Evolutionary conservation across 92 coral and sea anemone genomes (phyloP), one percentile per base, ranked within the genome.

Genomic region (Muricea muricata): DNA sequence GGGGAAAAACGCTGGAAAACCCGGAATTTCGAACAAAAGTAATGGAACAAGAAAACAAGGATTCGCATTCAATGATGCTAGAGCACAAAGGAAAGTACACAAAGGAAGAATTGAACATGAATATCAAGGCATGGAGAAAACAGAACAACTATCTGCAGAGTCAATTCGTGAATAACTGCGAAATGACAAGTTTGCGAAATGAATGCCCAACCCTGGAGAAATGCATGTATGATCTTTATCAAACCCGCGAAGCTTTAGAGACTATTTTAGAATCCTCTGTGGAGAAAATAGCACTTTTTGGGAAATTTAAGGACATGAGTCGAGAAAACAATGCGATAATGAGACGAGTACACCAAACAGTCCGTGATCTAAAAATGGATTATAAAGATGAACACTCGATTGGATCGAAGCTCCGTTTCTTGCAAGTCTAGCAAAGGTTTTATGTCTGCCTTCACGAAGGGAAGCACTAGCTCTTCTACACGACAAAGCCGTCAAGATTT

Each of bases 121-220:
- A 25, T 46, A 8, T 52, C 13, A 76, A 60, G 73, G 50, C 66
- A 61, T 85, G 84, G 89, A 63, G 84, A 23, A 74, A 75, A 61
- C 83, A 85, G 28, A 63, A 46, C 8, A 85, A 85, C 58, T 21
- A 12, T 1, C 23, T 85, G 28, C 89, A 76, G 6, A 31, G 18
- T 28, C 75, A 39, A 9, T 61, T 85, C 20, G 67, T 45, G 21
- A 76, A 52, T 37, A 39, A 47, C 41, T 39, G 73, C 56, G 84
- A 85, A 14, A 63, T 85, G 28, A 34, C 50, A 8, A 20, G 68
- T 15, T 40, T 85, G 24, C 48, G 58, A 20, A 63, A 47, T 3
- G 89, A 61, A 30, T 85, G 89, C 75, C 83, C 61, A 77, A 46
- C 21, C 1, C 40, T 85, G 7, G 78, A 85, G 24, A n/a, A 18